phyloP scores from a whole-genome alignment of 2,888 invertebrate genomes.

The Philonicus albiceps region DNA sequence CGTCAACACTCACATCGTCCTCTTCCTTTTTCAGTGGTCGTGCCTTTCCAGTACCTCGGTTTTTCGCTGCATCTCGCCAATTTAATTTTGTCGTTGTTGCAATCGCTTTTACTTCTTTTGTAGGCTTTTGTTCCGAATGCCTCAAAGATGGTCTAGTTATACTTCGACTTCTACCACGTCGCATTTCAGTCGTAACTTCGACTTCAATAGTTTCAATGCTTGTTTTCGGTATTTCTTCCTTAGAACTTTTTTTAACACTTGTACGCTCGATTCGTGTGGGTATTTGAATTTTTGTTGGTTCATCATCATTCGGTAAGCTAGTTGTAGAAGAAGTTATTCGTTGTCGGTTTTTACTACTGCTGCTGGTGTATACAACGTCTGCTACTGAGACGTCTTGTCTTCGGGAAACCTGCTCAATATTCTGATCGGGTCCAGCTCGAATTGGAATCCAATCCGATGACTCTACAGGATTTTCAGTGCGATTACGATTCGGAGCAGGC shows the following conservation, averaged over 20 bases:
- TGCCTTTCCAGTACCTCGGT: slow-evolving; percentile 44
- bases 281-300: slow-evolving; percentile 50
- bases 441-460: not conserved
- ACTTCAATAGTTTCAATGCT: not conserved
- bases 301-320: slow-evolving; percentile 34
- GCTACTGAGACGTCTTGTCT: slow-evolving; percentile 6
- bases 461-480: slow-evolving; percentile 5
- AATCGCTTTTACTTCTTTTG: slow-evolving; percentile 45
- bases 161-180: slow-evolving; percentile 28
- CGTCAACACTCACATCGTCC: slow-evolving; percentile 63
- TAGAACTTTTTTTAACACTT: slow-evolving; percentile 6
- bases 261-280: slow-evolving; percentile 48
- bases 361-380: not conserved
- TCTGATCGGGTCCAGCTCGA: not conserved
- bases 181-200: slow-evolving; percentile 5
- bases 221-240: not conserved
- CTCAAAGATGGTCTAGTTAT: not conserved
- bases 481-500: not conserved
- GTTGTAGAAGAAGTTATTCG: slow-evolving; percentile 30
- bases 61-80: slow-evolving; percentile 47
- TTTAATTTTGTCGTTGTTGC: slow-evolving; percentile 48
- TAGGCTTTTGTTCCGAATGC: slow-evolving; percentile 31
- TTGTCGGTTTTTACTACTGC: not conserved
- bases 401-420: not conserved
- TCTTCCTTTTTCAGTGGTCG: slow-evolving; percentile 42